phyloP scores from a whole-genome alignment of 2,888 invertebrate genomes.

The Limnephilus lunatus region DNA sequence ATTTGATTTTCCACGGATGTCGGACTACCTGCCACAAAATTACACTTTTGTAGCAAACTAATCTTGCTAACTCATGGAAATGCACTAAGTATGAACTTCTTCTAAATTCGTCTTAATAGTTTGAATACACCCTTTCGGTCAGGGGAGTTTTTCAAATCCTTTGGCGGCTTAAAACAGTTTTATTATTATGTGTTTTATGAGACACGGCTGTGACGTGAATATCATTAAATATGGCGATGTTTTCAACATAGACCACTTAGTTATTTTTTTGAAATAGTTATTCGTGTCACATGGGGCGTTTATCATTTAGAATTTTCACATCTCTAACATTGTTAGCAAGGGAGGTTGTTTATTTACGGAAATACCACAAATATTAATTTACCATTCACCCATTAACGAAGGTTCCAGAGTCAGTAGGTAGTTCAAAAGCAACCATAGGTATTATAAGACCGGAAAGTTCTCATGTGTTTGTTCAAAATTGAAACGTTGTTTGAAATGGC shows the following conservation, averaged over 20 bases:
- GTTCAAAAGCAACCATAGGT: too few relatives aligned
- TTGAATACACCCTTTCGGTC: neutral
- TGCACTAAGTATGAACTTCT: neutral
- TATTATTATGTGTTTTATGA: neutral
- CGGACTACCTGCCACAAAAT: neutral
- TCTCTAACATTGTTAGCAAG: neutral
- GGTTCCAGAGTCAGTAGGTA: neutral
- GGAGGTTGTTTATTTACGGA: neutral
- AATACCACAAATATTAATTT: neutral
- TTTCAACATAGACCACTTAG: constrained; percentile 18
- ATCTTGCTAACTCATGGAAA: neutral
- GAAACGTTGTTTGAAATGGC: too few relatives aligned
- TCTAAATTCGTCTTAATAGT: neutral
- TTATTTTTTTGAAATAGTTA: neutral
- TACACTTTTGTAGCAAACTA: neutral
- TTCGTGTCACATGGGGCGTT: neutral
- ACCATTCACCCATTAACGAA: neutral
- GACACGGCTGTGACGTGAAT: constrained; percentile 6
- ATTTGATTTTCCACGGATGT: constrained; percentile 51
- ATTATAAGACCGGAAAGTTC: too few relatives aligned
- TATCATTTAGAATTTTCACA: neutral
- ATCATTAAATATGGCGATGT: constrained; percentile 33
- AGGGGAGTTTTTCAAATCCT: neutral
- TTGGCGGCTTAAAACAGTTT: neutral
- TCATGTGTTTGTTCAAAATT: too few relatives aligned